Percentiles rank a stretch among this genome's conserved stretches.
phyloP scores from a whole-genome alignment of 2,113 vertebrate genomes.

The Struthio camelus region DNA sequence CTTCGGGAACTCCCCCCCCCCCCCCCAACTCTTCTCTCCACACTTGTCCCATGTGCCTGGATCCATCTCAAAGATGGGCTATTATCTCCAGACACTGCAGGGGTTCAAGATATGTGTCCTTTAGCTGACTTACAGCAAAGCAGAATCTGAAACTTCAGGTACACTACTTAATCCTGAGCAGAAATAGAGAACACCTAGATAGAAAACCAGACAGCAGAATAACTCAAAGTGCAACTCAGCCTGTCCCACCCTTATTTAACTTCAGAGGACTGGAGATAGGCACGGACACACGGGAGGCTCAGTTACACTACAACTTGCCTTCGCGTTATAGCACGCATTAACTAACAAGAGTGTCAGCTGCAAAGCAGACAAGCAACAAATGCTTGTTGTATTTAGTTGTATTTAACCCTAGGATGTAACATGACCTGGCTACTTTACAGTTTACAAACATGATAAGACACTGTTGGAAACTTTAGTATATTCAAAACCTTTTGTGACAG shows the following conservation, averaged over 20 bases:
- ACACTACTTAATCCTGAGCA: not conserved
- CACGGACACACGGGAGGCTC: not conserved
- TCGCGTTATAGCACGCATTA: not conserved
- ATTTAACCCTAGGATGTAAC: not conserved
- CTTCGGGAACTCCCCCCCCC: not conserved
- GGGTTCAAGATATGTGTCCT: not conserved
- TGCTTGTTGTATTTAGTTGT: not conserved
- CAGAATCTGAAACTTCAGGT: not conserved
- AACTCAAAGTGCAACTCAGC: not conserved
- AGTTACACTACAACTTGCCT: not conserved
- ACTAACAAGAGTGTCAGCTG: not conserved
- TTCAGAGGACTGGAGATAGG: not conserved
- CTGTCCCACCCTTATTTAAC: not conserved
- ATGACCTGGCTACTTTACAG: not conserved
- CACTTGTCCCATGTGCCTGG: not conserved
- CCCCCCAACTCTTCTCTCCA: fast-evolving
- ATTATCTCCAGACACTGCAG: not conserved
- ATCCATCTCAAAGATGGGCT: too few species aligned
- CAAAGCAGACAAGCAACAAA: not conserved
- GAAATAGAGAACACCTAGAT: not conserved
- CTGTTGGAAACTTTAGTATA: not conserved
- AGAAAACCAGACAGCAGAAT: not conserved
- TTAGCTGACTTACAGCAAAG: not conserved
- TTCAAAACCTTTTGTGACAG: not conserved
- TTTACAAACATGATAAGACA: not conserved